Base-by-base conservation (phyloP, 30 jellyfish, hydroid and myxozoan genomes). In the Aurelia aurita region DNA sequence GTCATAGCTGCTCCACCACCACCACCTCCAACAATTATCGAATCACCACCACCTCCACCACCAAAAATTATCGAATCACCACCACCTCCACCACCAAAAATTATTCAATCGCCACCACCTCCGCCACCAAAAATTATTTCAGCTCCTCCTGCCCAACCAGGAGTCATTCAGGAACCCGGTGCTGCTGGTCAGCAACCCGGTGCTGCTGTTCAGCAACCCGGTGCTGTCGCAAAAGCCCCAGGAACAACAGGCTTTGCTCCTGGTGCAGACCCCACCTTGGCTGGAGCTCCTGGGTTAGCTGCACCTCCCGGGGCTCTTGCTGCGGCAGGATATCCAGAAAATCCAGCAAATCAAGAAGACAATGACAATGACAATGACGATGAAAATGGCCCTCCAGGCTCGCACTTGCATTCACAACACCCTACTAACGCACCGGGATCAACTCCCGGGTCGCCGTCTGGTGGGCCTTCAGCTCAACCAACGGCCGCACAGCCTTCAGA, bases 21-120 rank as follows among this genome's bases (percentile, higher is more conserved):
- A 28, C 61, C 92, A n/a, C 74, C 82, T 28, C 85, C 88, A 19
- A 57, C 87, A 73, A 51, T 87, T 20, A 70, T 84, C 47, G 81
- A 87, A 39, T 43, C 86, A 21, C 69, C 69, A 23, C 66, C 85
- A 34, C 81, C 85, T 18, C 73, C 81, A 22, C 88, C 88, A 39
- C 51, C 51, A 39, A 39, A 39, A 15, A 39, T 39, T 58, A 78
- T 58, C 32, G 80, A 78, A 68, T 60, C 86, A 23, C 65, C 51
- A 22, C 77, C 84, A 6, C 77, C 63, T 13, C 68, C 85, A 19
- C 72, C 81, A n/a, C 74, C 21, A 73, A 26, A 39, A 39, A 9
- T 39, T 4, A 39, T 39, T 39, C 53, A 32, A 25, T 39, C 51
- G 12, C 15, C 51, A 14, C 51, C 51, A 39, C 15, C 51, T 9